Evolutionary conservation across 2,797 vertebrate genomes (phyloP).

Genomic region (Sitta carolinensis): DNA sequence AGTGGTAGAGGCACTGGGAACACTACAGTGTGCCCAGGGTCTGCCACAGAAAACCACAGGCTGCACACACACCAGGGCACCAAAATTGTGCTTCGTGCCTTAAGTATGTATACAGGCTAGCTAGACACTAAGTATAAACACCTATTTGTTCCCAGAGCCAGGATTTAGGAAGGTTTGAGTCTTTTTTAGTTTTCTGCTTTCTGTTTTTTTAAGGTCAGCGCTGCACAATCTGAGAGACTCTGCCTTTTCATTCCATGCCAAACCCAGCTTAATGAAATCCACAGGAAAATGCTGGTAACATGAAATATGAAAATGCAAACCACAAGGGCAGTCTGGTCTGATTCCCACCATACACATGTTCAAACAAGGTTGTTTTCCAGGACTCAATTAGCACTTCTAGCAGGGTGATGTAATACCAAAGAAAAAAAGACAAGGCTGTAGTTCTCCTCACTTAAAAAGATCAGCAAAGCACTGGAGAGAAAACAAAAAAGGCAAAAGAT

Average conservation of each 20-base stretch:
- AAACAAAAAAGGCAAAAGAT: not conserved
- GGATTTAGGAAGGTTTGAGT: not conserved
- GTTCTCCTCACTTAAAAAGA: not conserved
- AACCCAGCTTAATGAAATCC: constrained; percentile 69
- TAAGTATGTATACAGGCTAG: rapidly evolving
- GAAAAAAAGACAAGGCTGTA: constrained; percentile 26
- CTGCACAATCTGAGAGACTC: not conserved
- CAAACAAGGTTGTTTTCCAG: constrained; percentile 70
- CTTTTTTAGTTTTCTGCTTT: not conserved
- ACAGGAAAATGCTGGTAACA: constrained; percentile 72
- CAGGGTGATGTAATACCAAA: constrained; percentile 74
- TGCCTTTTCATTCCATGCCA: constrained; percentile 62
- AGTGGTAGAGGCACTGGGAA: not conserved
- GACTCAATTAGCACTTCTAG: constrained; percentile 62
- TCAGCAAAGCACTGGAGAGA: not conserved
- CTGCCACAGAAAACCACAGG: rapidly evolving
- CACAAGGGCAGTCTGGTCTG: constrained; percentile 69
- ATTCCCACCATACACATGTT: constrained; percentile 73
- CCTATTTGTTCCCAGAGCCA: constrained; percentile 1
- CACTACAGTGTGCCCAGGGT: not conserved
- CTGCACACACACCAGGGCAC: not conserved
- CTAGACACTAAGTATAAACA: not conserved
- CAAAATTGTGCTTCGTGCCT: not conserved
- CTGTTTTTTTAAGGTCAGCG: not conserved
- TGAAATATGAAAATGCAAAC: constrained; percentile 72